phyloP scores from a whole-genome alignment of 2,113 vertebrate genomes.

The Lampris incognitus region DNA sequence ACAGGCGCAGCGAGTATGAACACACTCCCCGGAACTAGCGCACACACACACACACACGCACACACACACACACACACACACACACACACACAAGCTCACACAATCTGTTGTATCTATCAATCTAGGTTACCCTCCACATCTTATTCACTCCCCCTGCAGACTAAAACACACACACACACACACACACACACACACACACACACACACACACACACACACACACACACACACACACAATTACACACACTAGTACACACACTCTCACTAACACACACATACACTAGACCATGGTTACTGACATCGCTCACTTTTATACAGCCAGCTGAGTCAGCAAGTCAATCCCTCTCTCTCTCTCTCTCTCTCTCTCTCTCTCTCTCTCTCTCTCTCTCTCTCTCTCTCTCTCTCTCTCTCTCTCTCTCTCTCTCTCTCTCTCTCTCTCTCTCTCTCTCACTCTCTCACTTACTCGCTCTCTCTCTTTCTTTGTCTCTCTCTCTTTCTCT shows the following conservation, averaged over 20 bases:
- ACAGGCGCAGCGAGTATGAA: not conserved
- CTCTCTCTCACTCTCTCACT: constrained; percentile 45
- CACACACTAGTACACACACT: not conserved
- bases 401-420: constrained; percentile 32
- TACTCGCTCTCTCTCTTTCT: constrained; percentile 18
- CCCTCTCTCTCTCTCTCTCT: not conserved
- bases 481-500: constrained; percentile 17
- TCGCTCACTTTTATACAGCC: constrained; percentile 57
- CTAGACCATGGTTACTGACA: constrained; percentile 34
- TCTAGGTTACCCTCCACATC: constrained; percentile 1
- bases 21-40: too few relatives aligned
- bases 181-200: constrained; percentile 4
- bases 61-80: constrained; percentile 13
- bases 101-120: constrained; percentile 9
- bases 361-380: constrained; percentile 1
- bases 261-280: constrained; percentile 26
- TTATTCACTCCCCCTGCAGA: not conserved
- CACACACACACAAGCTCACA: constrained; percentile 2
- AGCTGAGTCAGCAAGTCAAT: constrained; percentile 60
- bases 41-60: not conserved
- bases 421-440: constrained; percentile 34
- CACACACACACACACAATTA: not conserved
- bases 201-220: constrained; percentile 28
- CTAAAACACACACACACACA: not conserved
- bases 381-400: not conserved